A percentile compares a stretch with the other conserved stretches of the same genome.
Evolutionary conservation across 1,140 invertebrate genomes (phyloP).

Genomic region (Micrasema minimum): DNA sequence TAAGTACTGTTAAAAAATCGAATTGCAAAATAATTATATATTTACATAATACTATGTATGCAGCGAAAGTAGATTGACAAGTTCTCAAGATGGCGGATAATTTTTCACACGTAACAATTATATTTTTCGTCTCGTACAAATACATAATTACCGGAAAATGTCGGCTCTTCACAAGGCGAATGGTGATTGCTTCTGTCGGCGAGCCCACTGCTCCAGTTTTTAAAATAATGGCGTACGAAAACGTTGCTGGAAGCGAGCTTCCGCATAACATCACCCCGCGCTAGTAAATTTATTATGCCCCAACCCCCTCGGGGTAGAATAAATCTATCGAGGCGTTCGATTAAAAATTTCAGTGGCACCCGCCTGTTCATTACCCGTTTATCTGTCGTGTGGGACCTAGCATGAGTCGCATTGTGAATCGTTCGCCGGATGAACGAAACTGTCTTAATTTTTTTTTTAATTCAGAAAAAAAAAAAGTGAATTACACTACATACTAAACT

Average conservation of each 20-base stretch:
- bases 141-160: too few relatives aligned
- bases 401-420: neutral
- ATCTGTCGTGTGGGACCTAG: constrained; percentile 1
- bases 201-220: constrained; percentile 7
- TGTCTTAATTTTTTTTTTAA: too few relatives aligned
- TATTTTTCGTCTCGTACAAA: too few relatives aligned
- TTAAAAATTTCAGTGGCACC: constrained; percentile 37
- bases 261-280: neutral
- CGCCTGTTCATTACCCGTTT: constrained; percentile 38
- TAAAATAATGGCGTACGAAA: constrained; percentile 1
- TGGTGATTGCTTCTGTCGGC: constrained; percentile 26
- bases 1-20: too few relatives aligned
- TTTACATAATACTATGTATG: too few relatives aligned
- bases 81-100: too few relatives aligned
- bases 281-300: neutral
- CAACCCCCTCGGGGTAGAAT: constrained; percentile 16
- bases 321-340: constrained; percentile 39
- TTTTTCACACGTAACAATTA: too few relatives aligned
- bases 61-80: too few relatives aligned
- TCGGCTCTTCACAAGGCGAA: neutral
- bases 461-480: too few relatives aligned
- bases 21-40: too few relatives aligned
- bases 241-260: neutral
- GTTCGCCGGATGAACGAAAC: too few relatives aligned
- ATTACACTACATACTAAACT: too few relatives aligned